Evolutionary conservation across 2,797 vertebrate genomes (phyloP), one percentile per base, ranked within the genome.

Genomic region (Meda fulgida): DNA sequence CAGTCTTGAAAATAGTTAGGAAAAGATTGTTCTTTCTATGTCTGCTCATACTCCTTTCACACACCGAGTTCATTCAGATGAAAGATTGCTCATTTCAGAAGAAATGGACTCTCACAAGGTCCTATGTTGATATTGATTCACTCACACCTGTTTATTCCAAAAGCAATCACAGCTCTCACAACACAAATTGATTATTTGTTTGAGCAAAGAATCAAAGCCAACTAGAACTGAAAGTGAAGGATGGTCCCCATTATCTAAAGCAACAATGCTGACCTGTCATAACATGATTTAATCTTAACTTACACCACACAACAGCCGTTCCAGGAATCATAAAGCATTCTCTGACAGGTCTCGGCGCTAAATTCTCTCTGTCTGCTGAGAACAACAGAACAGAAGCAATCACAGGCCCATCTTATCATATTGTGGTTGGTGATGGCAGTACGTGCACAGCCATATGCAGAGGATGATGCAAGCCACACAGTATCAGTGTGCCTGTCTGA

Each of bases 141-240:
- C 46, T 72, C 26, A 18, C 67, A 65, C 84, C 31, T 43, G 66
- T 86, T 83, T 38, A 77, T 66, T 67, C 60, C 72, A 83, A 75
- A 53, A 73, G 80, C 2, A 18, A 63, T 82, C 29, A 48, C n/a
- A 38, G 51, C 48, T 38, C 73, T 78, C 51, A 18, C 29, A 53
- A 48, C 65, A 83, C 31, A 78, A 53, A 78, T 58, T 34, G 67
- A 80, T 73, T 73, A 43, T 73, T 86, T 55, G 14, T 69, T 78
- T 26, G 63, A 51, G 36, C 9, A 38, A 29, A 38, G 71, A 76
- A 51, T 66, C 31, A 53, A 76, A 36, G 53, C n/a, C 70, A 66
- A 26, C 58, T 31, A 29, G 29, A 18, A 40, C 46, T 38, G 23
- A 19, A 51, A 65, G 71, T 48, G 58, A 83, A 38, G 16, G 6